Evolutionary conservation across 2,113 vertebrate species (phyloP).

Genomic region (Mobula hypostoma): DNA sequence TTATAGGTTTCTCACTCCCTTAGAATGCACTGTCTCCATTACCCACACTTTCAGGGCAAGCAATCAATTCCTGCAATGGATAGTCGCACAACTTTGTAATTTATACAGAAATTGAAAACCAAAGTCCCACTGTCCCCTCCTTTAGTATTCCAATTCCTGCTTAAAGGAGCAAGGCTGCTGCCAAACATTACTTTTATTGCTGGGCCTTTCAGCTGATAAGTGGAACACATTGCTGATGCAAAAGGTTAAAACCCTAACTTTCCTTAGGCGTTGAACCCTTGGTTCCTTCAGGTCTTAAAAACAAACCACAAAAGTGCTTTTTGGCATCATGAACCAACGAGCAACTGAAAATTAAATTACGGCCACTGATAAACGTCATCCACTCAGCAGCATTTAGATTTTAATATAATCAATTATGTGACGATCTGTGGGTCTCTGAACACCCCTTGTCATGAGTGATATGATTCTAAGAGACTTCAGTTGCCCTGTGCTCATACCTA

Average conservation of each 20-base stretch:
- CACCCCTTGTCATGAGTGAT: background rate
- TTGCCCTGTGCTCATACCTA: background rate
- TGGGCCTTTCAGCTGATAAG: background rate
- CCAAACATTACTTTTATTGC: background rate
- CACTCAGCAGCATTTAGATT: background rate
- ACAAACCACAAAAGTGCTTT: background rate
- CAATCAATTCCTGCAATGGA: conserved; percentile 23
- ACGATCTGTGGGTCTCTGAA: background rate
- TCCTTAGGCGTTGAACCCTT: background rate
- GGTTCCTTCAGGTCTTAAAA: background rate
- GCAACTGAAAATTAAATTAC: background rate
- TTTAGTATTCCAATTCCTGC: background rate
- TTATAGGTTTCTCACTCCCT: background rate
- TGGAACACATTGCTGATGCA: background rate
- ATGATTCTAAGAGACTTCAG: background rate
- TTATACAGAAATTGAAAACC: conserved; percentile 22
- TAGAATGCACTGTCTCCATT: conserved; percentile 34
- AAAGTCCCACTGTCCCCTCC: background rate
- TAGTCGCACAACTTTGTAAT: background rate
- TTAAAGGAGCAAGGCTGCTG: background rate
- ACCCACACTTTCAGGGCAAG: background rate
- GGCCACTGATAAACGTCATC: background rate
- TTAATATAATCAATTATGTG: background rate
- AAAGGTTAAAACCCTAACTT: no score
- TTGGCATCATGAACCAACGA: background rate